Evolutionary conservation across 1,140 invertebrate genomes (phyloP), one percentile per base, ranked within the genome.

Genomic region (Meloidogyne hapla): DNA sequence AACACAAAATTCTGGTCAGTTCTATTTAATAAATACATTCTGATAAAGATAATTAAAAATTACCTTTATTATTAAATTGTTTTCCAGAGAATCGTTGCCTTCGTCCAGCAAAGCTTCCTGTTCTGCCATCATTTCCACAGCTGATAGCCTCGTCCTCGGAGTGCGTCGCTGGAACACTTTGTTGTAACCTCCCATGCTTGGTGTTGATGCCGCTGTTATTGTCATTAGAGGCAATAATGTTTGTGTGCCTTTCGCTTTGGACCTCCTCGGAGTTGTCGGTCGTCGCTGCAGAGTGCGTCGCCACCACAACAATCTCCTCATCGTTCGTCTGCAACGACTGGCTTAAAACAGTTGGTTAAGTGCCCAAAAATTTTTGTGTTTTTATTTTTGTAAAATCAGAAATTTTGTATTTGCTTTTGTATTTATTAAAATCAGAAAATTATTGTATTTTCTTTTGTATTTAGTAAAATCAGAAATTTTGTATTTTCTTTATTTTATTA

Each of bases 311-410:
- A 56, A 56, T n/a, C n/a, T 56, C 48, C 12, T 56, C 48, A 42
- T 67, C 65, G 40, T 23, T 48, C 26, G 69, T 72, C 69, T 70
- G 69, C 69, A 70, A 38, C 33, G 69, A 70, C 40, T 70, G 42
- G 69, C 69, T 70, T 70, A 70, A 70, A 33, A 70, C 25, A 23
- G 40, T 48, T 15, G 40, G 28, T 56, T 56, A n/a, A 56, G 18
- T n/a, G 48, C n/a, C 48, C 48, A 18, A n/a, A 21, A 56, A 56
- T n/a, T 56, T 45, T 56, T 56, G 15, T 15, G 15, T 18, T 48
- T 48, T 0, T 33, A 33, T 6, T 6, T 33, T 33, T 33, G 9
- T 33, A 33, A 33, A 33, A 33, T 33, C 33, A 33, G 33, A 33
- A 33, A 6, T 33, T 33, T 33, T 33, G n/a, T n/a, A n/a, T n/a